Conservation (phyloP, 2,797 vertebrate species). For the Ispidina picta region DNA sequence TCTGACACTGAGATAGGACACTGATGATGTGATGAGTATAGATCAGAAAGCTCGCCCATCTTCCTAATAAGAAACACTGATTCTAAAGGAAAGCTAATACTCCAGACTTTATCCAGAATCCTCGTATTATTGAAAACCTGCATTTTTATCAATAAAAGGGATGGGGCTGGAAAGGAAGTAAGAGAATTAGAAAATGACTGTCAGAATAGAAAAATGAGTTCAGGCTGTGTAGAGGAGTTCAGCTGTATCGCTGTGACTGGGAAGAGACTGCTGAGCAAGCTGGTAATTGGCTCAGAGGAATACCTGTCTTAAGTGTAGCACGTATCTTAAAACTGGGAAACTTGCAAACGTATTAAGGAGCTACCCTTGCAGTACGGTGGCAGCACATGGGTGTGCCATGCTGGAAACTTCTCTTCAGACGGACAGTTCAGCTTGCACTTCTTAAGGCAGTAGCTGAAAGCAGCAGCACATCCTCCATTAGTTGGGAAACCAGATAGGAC, state of each 20-base stretch:
- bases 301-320: neutral
- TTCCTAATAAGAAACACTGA: constrained; percentile 60
- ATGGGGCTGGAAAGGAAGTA: neutral
- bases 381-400: neutral
- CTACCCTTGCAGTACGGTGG: neutral
- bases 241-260: constrained; percentile 33
- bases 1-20: neutral
- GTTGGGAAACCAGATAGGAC: neutral
- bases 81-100: constrained; percentile 61
- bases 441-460: neutral
- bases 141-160: constrained; percentile 52
- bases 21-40: neutral
- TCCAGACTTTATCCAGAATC: constrained; percentile 48
- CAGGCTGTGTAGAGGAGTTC: constrained; percentile 32
- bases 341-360: neutral
- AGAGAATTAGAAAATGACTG: constrained; percentile 64
- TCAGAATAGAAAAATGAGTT: constrained; percentile 52
- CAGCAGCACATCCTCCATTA: neutral
- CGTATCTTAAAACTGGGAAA: neutral
- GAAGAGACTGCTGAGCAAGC: constrained; percentile 9
- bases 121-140: constrained; percentile 55
- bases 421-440: neutral
- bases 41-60: constrained; percentile 48
- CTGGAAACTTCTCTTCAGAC: neutral
- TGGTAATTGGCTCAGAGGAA: neutral